Evolutionary conservation across 2,113 vertebrate genomes (phyloP).

Genomic region (Lethenteron reissneri): DNA sequence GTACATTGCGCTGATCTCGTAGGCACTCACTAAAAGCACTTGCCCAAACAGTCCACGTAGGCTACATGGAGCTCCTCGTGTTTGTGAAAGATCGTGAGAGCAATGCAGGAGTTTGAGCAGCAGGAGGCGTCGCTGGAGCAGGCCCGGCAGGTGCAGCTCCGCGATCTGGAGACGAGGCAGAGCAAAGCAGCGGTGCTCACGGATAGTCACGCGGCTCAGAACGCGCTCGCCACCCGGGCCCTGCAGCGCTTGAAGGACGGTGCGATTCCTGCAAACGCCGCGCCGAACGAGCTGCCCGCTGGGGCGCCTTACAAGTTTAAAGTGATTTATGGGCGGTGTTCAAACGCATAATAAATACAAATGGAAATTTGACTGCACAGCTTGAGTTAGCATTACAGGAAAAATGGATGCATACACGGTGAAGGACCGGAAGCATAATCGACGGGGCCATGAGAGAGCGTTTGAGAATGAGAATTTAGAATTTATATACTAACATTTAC

Average conservation of each 20-base stretch:
- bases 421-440: too few species aligned
- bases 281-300: too few species aligned
- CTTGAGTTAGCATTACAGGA: too few species aligned
- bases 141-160: slow-evolving; percentile 14
- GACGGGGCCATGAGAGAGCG: too few species aligned
- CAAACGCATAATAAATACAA: slow-evolving; percentile 7
- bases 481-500: too few species aligned
- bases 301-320: too few species aligned
- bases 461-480: too few species aligned
- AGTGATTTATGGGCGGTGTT: too few species aligned
- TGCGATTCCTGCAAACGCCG: too few species aligned
- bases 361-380: slow-evolving; percentile 22
- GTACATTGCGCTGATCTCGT: not conserved
- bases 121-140: slow-evolving; percentile 16
- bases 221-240: too few species aligned
- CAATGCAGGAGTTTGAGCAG: slow-evolving; percentile 22
- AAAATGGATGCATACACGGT: not conserved
- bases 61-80: not conserved
- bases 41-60: not conserved
- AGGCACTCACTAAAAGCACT: not conserved
- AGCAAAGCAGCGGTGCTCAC: slow-evolving; percentile 15
- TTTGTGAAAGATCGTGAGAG: slow-evolving; percentile 20
- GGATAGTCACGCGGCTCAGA: slow-evolving; percentile 15
- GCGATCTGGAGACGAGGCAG: slow-evolving; percentile 17
- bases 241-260: too few species aligned